Evolutionary conservation across 64 coral and sea anemone species (phyloP).

Genomic region (Stichodactyla mertensii): DNA sequence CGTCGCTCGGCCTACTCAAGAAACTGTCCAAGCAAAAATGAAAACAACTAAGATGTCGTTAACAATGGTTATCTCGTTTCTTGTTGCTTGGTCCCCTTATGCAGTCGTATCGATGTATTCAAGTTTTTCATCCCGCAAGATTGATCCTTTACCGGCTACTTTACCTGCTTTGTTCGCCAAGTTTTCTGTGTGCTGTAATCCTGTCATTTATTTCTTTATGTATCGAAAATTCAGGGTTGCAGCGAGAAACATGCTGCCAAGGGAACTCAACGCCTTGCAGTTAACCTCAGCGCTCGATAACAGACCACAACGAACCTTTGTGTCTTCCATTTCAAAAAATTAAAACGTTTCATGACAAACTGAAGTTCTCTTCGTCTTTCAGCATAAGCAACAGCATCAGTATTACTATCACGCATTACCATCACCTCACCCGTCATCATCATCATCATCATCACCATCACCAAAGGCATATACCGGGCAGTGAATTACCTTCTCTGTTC

Average conservation of each 20-base stretch:
- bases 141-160: not conserved
- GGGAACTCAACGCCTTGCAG: not conserved
- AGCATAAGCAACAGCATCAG: too few species aligned
- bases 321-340: too few species aligned
- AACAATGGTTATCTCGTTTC: conserved; percentile 18
- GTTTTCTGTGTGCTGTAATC: conserved; percentile 20
- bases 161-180: conserved; percentile 41
- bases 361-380: too few species aligned
- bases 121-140: not conserved
- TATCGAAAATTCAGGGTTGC: conserved; percentile 19
- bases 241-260: not conserved
- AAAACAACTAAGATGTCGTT: conserved; percentile 4
- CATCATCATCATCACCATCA: too few species aligned
- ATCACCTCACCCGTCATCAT: too few species aligned
- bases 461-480: too few species aligned
- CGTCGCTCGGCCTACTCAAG: not conserved
- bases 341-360: too few species aligned
- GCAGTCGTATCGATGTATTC: conserved; percentile 9
- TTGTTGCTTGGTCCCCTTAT: conserved; percentile 35
- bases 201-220: conserved; percentile 48
- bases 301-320: too few species aligned
- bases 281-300: too few species aligned
- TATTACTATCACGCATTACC: too few species aligned
- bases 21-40: not conserved
- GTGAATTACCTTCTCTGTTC: too few species aligned